These are phyloP conservation scores for Dreissena polymorpha DNA, from an alignment of 1,140 invertebrate species.

Conservation along the genomic window DNA sequence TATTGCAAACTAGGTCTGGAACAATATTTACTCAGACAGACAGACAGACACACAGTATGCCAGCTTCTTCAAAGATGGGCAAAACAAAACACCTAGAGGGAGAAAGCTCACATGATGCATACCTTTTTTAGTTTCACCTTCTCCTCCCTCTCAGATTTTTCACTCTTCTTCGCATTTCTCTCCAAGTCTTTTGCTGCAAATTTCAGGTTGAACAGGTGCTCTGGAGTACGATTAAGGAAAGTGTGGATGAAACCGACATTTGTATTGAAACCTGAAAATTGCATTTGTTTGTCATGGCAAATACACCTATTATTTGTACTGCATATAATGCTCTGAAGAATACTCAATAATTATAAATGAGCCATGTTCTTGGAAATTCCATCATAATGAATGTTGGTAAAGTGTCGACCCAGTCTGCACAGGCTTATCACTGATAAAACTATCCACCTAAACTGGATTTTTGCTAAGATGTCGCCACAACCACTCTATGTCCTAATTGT, in stretches of 20 bases:
- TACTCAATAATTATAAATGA: neutral
- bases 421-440: too few relatives aligned
- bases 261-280: neutral
- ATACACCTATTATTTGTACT: neutral
- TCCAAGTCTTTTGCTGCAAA: conserved; percentile 99
- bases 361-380: neutral
- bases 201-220: conserved; percentile 97
- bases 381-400: too few relatives aligned
- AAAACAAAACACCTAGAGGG: too few relatives aligned
- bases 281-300: neutral
- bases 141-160: conserved; percentile 98
- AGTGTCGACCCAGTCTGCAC: too few relatives aligned
- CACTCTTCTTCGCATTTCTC: conserved; percentile 97
- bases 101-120: conserved; percentile 28
- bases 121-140: conserved; percentile 97
- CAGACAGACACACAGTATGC: too few relatives aligned
- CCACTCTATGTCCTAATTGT: too few relatives aligned
- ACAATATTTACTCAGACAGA: too few relatives aligned
- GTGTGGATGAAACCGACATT: neutral
- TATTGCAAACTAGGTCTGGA: too few relatives aligned
- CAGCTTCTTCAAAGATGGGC: too few relatives aligned
- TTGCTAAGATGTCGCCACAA: too few relatives aligned
- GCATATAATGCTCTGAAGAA: neutral
- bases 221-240: conserved; percentile 62
- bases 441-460: too few relatives aligned